phyloP scores from a whole-genome alignment of 2,113 vertebrate genomes.

The Tachycineta bicolor region DNA sequence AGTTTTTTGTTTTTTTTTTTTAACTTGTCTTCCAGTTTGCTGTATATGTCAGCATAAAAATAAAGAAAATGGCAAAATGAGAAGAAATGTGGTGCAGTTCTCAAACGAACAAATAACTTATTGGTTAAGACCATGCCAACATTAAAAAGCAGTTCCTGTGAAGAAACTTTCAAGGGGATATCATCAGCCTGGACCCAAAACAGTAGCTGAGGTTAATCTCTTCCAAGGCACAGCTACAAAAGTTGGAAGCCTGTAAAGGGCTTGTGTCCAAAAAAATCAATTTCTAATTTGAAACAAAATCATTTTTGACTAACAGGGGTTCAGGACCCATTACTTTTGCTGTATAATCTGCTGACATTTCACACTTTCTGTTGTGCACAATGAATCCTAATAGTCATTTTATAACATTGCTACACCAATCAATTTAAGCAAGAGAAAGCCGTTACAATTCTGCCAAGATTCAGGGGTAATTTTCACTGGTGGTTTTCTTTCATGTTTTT shows the following conservation, averaged over 20 bases:
- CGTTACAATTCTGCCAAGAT: constrained; percentile 74
- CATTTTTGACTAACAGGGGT: constrained; percentile 84
- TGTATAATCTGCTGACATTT: constrained; percentile 79
- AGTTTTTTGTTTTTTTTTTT: background rate
- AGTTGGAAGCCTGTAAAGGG: constrained; percentile 73
- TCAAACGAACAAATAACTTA: constrained; percentile 74
- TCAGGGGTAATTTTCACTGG: constrained; percentile 72
- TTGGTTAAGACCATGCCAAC: constrained; percentile 67
- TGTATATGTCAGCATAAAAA: constrained; percentile 70
- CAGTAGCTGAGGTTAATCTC: constrained; percentile 75
- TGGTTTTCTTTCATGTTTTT: constrained; percentile 66
- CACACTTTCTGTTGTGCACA: constrained; percentile 78
- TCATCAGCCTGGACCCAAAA: constrained; percentile 66
- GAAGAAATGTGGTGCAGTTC: constrained; percentile 67
- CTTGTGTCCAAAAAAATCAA: constrained; percentile 82
- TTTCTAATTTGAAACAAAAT: constrained; percentile 86
- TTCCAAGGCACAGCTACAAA: constrained; percentile 69
- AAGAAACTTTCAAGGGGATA: constrained; percentile 73
- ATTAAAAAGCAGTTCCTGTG: constrained; percentile 70
- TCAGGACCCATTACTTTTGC: constrained; percentile 81
- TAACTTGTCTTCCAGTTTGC: constrained; percentile 67
- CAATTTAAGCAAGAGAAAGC: constrained; percentile 77
- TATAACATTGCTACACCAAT: constrained; percentile 77
- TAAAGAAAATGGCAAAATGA: constrained; percentile 68
- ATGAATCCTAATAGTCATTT: constrained; percentile 82